These are phyloP conservation scores for Gymnopithys bicolor DNA, from an alignment of 2,797 vertebrate species.

Conservation along the genomic window DNA sequence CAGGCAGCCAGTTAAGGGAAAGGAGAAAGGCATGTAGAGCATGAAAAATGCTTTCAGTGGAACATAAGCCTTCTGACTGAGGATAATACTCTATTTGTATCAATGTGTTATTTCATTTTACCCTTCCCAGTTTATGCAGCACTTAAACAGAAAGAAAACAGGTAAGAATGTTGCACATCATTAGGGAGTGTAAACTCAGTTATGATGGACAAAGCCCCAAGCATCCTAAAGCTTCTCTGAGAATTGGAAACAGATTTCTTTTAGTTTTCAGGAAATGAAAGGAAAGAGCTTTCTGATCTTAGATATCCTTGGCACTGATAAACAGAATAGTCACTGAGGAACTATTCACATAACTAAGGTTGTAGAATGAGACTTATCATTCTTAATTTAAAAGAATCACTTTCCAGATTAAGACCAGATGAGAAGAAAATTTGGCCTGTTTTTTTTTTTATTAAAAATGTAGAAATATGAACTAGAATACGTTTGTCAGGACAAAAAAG, in stretches of 20 bases:
- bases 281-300: neutral
- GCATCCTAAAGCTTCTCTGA: neutral
- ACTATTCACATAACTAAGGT: neutral
- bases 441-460: neutral
- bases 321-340: neutral
- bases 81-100: neutral
- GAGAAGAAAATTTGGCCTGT: neutral
- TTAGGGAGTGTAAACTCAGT: neutral
- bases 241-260: neutral
- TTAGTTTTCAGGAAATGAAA: slow-evolving; percentile 5
- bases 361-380: neutral
- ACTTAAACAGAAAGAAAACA: neutral
- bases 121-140: neutral
- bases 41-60: neutral
- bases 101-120: slow-evolving; percentile 18
- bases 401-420: neutral
- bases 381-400: neutral
- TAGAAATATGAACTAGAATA: neutral
- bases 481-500: neutral
- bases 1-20: neutral
- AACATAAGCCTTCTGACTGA: neutral
- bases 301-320: neutral
- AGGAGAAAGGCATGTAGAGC: neutral
- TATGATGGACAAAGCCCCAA: neutral
- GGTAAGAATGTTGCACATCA: neutral